A percentile compares a stretch with the other conserved stretches of the same genome.
Evolutionary conservation across 2,797 vertebrate species (phyloP).

Genomic region (Lagorchestes hirsutus): DNA sequence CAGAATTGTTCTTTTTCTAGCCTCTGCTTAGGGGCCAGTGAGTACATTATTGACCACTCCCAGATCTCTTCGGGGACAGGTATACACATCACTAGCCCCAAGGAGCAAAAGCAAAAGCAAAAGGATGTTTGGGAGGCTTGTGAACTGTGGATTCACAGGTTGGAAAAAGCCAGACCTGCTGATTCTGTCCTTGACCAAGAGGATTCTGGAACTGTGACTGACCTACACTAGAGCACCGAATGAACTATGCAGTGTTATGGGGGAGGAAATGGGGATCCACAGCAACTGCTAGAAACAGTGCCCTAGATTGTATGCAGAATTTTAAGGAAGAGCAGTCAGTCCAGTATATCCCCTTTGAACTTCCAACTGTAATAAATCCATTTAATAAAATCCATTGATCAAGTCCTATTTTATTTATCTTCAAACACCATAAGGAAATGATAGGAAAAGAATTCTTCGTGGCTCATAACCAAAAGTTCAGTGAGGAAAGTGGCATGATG

Average conservation of each 20-base stretch:
- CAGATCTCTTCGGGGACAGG: not conserved
- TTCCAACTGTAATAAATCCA: conserved; percentile 41
- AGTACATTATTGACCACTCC: not conserved
- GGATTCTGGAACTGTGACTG: conserved; percentile 34
- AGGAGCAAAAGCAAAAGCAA: not conserved
- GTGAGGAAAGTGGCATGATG: not conserved
- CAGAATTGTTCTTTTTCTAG: conserved; percentile 10
- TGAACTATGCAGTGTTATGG: not conserved
- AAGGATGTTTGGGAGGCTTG: not conserved
- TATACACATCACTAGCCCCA: conserved; percentile 10
- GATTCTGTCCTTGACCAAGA: conserved; percentile 7
- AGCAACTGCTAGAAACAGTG: not conserved
- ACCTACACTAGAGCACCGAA: not conserved
- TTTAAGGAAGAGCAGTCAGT: conserved; percentile 9
- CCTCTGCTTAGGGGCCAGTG: not conserved
- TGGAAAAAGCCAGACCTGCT: conserved; percentile 25
- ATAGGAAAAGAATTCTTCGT: not conserved
- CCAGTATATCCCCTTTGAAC: not conserved
- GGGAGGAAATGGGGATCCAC: not conserved
- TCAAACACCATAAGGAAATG: conserved; percentile 2
- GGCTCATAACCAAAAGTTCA: conserved; percentile 6
- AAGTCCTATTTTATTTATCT: conserved; percentile 37
- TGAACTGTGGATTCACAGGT: not conserved
- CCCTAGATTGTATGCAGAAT: conserved; percentile 21
- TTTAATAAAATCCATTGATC: conserved; percentile 4